Base-by-base conservation (phyloP, 2,888 invertebrate genomes). In the Monochamus alternatus region DNA sequence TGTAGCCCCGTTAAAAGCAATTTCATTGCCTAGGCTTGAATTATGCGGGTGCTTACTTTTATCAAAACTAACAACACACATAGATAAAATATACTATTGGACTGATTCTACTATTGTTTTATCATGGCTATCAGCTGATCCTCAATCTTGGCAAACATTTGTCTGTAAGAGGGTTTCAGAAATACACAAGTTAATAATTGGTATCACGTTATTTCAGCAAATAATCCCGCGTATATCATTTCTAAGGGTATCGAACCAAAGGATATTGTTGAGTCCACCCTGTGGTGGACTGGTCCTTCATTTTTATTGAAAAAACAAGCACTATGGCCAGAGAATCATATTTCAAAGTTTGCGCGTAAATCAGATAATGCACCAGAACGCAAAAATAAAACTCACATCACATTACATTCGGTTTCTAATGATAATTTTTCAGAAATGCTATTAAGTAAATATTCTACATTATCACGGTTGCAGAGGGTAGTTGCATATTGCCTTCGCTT, bases 221-320 rank as follows among this genome's bases (percentile, higher is more conserved):
- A 62, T 3, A 70, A 70, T n/a, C 70, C 70, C 2, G 70, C 70
- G 7, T 60, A 70, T 60, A 44, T 70, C 7, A 62, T 70, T 14
- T 70, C 70, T 10, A 30, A 31, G 22, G 66, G 52, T 2, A 32
- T 66, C 4, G 32, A 52, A 10, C 66, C 66, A 2, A 30, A 31
- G 12, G 66, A 66, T 31, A 30, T 69, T 7, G 31, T 9, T 5
- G 31, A 43, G 12, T 59, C 47, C 9, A n/a, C 8, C 38, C 14
- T 68, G 3, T 59, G 69, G 59, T 69, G 31, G 55, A 22, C 31
- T 12, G 69, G 69, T 14, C 69, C 69, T 12, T 8, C 12, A 8
- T 44, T 43, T n/a, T 71, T 38, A 59, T 62, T 7, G 66, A 60
- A 8, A 32, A 65, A 44, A 10, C 75, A 31, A 22, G n/a, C 58